Evolutionary conservation across 1,140 invertebrate species (phyloP).

Genomic region (Tribolium castaneum): DNA sequence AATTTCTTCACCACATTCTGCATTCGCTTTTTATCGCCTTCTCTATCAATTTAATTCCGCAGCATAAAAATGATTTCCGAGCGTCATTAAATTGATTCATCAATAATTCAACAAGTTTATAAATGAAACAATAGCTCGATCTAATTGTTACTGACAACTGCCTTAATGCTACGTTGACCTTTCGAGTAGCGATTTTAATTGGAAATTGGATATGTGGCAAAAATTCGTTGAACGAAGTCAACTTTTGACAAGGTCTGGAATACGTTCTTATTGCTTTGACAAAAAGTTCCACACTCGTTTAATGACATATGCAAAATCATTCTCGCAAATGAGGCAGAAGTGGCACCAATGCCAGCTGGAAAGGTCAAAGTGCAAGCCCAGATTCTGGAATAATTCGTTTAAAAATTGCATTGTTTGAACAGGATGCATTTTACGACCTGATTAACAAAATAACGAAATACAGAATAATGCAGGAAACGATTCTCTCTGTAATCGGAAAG

Average conservation of each 20-base stretch:
- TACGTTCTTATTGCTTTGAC: neutral
- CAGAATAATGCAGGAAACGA: constrained; percentile 11
- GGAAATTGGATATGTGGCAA: too few species aligned
- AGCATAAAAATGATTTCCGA: neutral
- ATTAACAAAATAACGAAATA: neutral
- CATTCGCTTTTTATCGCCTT: neutral
- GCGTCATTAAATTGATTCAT: neutral
- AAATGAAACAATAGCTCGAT: neutral
- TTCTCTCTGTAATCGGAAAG: constrained; percentile 1
- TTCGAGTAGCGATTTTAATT: neutral
- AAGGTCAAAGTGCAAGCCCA: neutral
- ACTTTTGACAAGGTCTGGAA: neutral
- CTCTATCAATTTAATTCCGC: neutral
- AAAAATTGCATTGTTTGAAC: neutral
- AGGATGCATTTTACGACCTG: neutral
- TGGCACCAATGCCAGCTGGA: neutral
- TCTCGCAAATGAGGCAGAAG: neutral
- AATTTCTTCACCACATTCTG: neutral
- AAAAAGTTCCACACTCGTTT: neutral
- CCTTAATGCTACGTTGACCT: neutral
- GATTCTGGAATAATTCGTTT: neutral
- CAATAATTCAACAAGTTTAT: neutral
- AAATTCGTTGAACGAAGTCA: neutral
- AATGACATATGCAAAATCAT: neutral
- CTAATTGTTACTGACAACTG: neutral